phyloP scores from a whole-genome alignment of 2,113 vertebrate species.

The Hemicordylus capensis region DNA sequence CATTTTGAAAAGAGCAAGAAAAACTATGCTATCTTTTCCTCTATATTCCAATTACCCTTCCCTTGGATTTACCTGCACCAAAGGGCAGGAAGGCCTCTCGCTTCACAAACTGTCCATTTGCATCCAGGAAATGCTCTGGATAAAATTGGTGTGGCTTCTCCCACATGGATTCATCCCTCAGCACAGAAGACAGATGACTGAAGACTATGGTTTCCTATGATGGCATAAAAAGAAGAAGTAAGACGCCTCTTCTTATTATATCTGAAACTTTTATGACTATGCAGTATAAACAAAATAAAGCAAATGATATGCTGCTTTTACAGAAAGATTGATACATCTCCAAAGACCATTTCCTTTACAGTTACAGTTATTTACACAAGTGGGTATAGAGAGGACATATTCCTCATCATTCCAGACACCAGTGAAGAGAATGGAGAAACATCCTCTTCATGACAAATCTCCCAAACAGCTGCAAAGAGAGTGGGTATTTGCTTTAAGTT shows the following conservation, averaged over 20 bases:
- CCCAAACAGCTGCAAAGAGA: not conserved
- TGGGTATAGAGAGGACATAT: not conserved
- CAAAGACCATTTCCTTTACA: not conserved
- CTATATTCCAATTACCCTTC: too few relatives aligned
- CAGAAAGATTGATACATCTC: not conserved
- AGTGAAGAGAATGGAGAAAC: not conserved
- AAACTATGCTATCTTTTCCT: not conserved
- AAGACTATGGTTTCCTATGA: constrained; percentile 66
- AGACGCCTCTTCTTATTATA: not conserved
- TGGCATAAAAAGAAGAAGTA: not conserved
- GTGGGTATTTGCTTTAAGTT: not conserved
- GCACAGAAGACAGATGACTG: constrained; percentile 61
- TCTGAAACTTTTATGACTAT: not conserved
- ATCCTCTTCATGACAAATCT: too few relatives aligned
- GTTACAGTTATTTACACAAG: too few relatives aligned
- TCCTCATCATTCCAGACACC: not conserved
- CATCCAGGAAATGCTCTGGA: constrained; percentile 71
- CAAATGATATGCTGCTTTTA: not conserved
- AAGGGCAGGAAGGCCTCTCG: constrained; percentile 74
- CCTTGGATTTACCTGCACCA: constrained; percentile 60
- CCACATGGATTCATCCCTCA: constrained; percentile 69
- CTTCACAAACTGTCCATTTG: constrained; percentile 63
- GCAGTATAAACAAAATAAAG: not conserved
- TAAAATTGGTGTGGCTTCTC: constrained; percentile 71
- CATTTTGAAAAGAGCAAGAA: too few relatives aligned